Conservation (phyloP, 2,113 vertebrate species). For the Merops nubicus region DNA sequence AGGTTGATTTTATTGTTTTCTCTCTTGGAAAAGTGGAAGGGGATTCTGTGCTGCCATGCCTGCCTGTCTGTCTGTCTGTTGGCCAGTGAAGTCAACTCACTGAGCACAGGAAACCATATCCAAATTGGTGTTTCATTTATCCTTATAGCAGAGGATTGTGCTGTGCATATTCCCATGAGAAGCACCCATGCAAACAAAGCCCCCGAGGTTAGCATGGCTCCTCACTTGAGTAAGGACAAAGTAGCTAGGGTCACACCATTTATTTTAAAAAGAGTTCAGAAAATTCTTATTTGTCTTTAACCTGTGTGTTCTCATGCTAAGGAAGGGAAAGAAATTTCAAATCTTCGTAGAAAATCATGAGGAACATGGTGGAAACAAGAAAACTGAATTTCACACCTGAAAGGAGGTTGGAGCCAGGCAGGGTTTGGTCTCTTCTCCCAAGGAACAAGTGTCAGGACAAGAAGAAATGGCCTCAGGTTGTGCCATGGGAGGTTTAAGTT, state of each 20-base stretch:
- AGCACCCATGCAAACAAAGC: not conserved
- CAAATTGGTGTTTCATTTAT: not conserved
- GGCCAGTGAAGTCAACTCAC: not conserved
- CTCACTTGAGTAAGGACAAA: not conserved
- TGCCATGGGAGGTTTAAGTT: not conserved
- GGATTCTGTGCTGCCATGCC: not conserved
- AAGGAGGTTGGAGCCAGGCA: not conserved
- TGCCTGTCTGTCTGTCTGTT: not conserved
- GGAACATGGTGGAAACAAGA: not conserved
- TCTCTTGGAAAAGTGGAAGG: not conserved
- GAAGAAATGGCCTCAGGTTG: not conserved
- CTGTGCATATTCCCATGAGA: not conserved
- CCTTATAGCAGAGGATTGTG: not conserved
- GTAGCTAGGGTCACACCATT: not conserved
- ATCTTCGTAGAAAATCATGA: not conserved
- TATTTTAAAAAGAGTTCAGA: not conserved
- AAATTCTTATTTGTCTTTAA: not conserved
- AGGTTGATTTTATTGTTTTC: not conserved
- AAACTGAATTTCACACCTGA: not conserved
- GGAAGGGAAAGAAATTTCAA: not conserved
- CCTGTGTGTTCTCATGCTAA: not conserved
- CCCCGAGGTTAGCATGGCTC: not conserved
- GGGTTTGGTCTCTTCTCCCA: not conserved
- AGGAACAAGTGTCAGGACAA: not conserved
- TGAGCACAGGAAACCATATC: not conserved